Conservation (phyloP, 2,113 vertebrate genomes). For the Eira barbara region DNA sequence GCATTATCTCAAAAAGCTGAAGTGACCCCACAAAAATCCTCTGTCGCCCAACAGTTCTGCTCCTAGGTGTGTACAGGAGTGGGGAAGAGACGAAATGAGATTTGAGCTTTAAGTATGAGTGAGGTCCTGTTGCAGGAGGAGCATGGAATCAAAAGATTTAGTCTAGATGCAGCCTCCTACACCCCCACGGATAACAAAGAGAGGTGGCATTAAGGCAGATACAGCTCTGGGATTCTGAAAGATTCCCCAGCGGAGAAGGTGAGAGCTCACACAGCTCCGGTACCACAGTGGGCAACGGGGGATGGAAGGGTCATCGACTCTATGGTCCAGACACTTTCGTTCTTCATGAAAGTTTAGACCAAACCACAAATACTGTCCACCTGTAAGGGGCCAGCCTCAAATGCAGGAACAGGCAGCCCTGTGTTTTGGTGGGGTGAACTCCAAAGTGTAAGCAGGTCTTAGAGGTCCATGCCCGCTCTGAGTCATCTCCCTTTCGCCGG, state of each 20-base stretch:
- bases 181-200: neutral
- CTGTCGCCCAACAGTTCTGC: neutral
- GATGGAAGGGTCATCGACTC: neutral
- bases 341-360: neutral
- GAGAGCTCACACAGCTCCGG: neutral
- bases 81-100: no score
- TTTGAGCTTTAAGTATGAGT: neutral
- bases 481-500: neutral
- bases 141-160: neutral
- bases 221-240: neutral
- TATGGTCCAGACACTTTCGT: neutral
- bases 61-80: neutral
- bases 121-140: no score
- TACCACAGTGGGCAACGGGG: neutral
- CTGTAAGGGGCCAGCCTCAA: neutral
- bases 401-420: neutral
- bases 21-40: neutral
- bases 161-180: neutral
- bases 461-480: neutral
- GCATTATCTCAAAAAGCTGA: neutral
- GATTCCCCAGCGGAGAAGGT: neutral
- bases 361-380: neutral
- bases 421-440: neutral
- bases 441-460: neutral
- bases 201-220: neutral